phyloP scores from a whole-genome alignment of 2,113 vertebrate genomes.

The Oriolus oriolus region DNA sequence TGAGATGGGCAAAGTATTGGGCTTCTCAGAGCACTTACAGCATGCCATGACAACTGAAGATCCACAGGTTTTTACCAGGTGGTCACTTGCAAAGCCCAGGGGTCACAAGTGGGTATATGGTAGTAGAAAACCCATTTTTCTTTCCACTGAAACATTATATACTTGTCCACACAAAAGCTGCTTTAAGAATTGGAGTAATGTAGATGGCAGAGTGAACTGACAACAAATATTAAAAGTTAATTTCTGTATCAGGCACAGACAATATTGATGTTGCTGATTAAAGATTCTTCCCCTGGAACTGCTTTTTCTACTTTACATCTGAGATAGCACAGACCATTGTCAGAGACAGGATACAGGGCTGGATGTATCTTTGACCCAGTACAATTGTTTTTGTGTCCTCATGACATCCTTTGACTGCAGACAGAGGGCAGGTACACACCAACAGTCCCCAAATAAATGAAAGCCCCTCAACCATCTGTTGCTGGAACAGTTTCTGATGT shows the following conservation, averaged over 20 bases:
- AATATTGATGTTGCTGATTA: neutral
- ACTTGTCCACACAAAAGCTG: neutral
- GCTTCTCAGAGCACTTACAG: neutral
- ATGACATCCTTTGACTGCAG: neutral
- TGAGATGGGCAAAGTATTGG: neutral
- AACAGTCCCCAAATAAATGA: neutral
- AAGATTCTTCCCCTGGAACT: neutral
- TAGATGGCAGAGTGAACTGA: neutral
- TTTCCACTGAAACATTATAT: neutral
- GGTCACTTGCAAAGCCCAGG: neutral
- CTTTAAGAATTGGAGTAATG: neutral
- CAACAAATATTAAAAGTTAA: neutral
- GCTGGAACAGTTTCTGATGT: neutral
- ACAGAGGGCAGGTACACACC: neutral
- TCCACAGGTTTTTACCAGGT: neutral
- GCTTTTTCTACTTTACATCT: neutral
- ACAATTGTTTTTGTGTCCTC: neutral
- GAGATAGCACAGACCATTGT: neutral
- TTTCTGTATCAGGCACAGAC: neutral
- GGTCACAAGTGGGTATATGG: neutral
- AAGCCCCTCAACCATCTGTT: neutral
- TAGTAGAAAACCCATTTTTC: neutral
- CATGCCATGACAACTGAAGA: neutral
- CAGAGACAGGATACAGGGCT: neutral
- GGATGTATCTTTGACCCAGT: neutral